Conservation (phyloP, 2,797 vertebrate species). For the Pygocentrus nattereri region DNA sequence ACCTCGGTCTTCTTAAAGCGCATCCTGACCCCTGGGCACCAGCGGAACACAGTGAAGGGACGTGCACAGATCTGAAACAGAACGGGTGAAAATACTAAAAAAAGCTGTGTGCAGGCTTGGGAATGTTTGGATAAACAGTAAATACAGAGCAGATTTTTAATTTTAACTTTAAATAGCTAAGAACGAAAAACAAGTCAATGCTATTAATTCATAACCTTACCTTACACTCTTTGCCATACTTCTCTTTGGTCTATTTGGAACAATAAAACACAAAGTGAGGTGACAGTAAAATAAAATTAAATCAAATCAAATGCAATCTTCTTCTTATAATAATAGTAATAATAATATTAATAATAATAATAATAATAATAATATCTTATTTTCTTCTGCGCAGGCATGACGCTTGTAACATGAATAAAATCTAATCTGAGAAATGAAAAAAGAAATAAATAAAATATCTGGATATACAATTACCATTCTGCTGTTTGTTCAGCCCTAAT, state of each 20-base stretch:
- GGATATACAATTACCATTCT: too few relatives aligned
- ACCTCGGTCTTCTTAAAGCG: constrained; percentile 99
- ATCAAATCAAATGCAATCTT: too few relatives aligned
- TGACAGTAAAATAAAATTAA: too few relatives aligned
- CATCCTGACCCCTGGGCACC: constrained; percentile 97
- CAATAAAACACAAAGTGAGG: constrained; percentile 21
- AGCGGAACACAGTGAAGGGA: constrained; percentile 97
- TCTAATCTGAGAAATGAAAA: too few relatives aligned
- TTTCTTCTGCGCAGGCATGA: too few relatives aligned
- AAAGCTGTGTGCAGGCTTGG: not conserved
- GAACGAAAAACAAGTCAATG: not conserved
- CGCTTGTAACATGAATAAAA: too few relatives aligned
- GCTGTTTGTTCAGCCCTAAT: too few relatives aligned
- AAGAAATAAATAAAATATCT: too few relatives aligned
- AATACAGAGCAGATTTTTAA: not conserved
- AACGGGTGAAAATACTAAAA: not conserved
- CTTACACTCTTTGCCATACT: constrained; percentile 99
- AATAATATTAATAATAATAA: too few relatives aligned
- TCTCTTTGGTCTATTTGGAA: constrained; percentile 92
- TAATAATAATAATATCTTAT: too few relatives aligned
- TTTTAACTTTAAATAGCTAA: not conserved
- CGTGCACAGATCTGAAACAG: constrained; percentile 92
- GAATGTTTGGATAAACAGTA: not conserved
- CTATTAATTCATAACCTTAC: constrained; percentile 71
- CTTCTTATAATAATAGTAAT: too few relatives aligned